Evolutionary conservation across 1,140 invertebrate genomes (phyloP).

Genomic region (Bombus sylvicola): DNA sequence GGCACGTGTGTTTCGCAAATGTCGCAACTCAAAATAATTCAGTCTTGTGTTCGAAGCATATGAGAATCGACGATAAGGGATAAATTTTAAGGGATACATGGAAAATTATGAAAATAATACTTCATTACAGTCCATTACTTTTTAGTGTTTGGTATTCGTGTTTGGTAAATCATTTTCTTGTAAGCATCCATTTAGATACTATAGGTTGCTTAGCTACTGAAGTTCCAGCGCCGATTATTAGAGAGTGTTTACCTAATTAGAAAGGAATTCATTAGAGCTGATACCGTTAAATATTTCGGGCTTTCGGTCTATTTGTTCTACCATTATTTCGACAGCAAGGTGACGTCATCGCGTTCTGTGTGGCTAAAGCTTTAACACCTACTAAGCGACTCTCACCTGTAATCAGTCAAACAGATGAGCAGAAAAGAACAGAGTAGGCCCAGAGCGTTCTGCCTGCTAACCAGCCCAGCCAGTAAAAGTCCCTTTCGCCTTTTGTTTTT

Average conservation of each 20-base stretch:
- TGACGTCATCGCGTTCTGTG: slow-evolving; percentile 16
- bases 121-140: fast-evolving
- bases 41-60: background rate
- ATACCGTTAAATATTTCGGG: background rate
- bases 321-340: background rate
- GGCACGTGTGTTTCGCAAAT: background rate
- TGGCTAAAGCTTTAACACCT: slow-evolving; percentile 21
- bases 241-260: slow-evolving; percentile 10
- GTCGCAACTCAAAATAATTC: background rate
- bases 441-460: slow-evolving; percentile 5
- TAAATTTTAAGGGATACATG: background rate
- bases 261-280: background rate
- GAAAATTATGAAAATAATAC: background rate
- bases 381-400: slow-evolving; percentile 29
- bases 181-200: too few relatives aligned
- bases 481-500: background rate
- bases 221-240: background rate
- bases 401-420: slow-evolving; percentile 22
- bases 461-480: background rate
- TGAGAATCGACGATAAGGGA: background rate
- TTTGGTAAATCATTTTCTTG: background rate
- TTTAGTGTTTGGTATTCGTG: too few relatives aligned
- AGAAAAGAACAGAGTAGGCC: background rate
- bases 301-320: slow-evolving; percentile 14
- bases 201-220: background rate